A percentile compares a stretch with the other conserved stretches of the same genome.
phyloP scores from a whole-genome alignment of 2,113 vertebrate species.

The Felis catus region DNA sequence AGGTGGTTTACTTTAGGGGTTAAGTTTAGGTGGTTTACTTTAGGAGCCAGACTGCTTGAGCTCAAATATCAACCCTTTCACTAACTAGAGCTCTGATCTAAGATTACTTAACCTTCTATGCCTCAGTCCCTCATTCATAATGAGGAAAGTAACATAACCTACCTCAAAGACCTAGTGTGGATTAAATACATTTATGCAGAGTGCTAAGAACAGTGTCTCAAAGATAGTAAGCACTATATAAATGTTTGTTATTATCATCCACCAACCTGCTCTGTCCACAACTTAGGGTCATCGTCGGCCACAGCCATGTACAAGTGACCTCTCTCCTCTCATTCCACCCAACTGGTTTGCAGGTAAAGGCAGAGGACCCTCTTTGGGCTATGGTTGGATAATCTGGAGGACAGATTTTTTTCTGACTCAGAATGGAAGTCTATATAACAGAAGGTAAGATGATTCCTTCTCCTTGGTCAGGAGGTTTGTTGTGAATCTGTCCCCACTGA shows the following conservation, averaged over 20 bases:
- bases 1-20: constrained; percentile 6
- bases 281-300: neutral
- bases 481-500: neutral
- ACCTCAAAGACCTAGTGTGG: constrained; percentile 28
- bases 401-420: constrained; percentile 22
- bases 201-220: constrained; percentile 17
- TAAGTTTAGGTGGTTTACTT: constrained; percentile 35
- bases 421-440: constrained; percentile 34
- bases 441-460: constrained; percentile 50
- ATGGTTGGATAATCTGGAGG: constrained; percentile 22
- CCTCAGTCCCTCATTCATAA: constrained; percentile 42
- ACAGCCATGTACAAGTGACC: constrained; percentile 17
- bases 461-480: constrained; percentile 46
- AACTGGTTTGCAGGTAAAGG: constrained; percentile 31
- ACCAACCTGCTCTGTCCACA: neutral
- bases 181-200: constrained; percentile 28
- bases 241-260: constrained; percentile 14
- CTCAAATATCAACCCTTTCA: constrained; percentile 16
- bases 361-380: neutral
- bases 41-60: constrained; percentile 5
- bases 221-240: neutral
- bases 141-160: constrained; percentile 36
- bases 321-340: constrained; percentile 55
- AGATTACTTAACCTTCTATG: constrained; percentile 35
- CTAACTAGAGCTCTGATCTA: neutral